phyloP scores from a whole-genome alignment of 2,113 vertebrate species.

The Xiphorhynchus elegans region DNA sequence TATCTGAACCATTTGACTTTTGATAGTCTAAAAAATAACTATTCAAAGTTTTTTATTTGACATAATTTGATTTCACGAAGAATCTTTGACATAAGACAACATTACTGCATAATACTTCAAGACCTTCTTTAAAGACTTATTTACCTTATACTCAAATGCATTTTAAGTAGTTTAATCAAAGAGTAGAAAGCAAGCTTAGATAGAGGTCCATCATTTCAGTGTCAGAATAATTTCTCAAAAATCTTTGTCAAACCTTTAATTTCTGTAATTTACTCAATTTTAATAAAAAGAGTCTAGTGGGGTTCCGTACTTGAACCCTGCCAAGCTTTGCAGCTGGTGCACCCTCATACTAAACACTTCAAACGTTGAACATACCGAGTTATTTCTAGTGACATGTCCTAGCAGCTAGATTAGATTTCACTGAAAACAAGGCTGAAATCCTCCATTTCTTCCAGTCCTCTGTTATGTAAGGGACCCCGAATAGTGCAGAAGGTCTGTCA shows the following conservation, averaged over 20 bases:
- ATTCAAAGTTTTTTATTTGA: neutral
- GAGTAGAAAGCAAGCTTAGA: neutral
- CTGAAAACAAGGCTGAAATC: neutral
- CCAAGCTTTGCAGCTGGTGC: neutral
- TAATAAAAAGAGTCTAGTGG: neutral
- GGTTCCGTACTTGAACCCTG: neutral
- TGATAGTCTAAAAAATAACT: neutral
- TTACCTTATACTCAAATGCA: neutral
- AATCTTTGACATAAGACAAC: neutral
- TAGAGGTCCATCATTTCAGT: neutral
- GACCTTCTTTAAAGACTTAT: neutral
- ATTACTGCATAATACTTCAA: neutral
- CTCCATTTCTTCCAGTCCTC: neutral
- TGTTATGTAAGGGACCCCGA: rapidly evolving
- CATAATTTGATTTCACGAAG: neutral
- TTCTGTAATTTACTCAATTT: neutral
- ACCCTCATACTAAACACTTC: neutral
- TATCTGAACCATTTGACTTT: neutral
- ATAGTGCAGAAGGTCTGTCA: rapidly evolving
- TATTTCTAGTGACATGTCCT: neutral
- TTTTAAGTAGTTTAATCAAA: neutral
- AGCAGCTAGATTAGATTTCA: neutral
- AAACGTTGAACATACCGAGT: neutral
- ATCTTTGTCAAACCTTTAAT: neutral
- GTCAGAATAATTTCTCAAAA: neutral